Evolutionary conservation across 64 coral and sea anemone genomes (phyloP).

Genomic region (Actinia equina): DNA sequence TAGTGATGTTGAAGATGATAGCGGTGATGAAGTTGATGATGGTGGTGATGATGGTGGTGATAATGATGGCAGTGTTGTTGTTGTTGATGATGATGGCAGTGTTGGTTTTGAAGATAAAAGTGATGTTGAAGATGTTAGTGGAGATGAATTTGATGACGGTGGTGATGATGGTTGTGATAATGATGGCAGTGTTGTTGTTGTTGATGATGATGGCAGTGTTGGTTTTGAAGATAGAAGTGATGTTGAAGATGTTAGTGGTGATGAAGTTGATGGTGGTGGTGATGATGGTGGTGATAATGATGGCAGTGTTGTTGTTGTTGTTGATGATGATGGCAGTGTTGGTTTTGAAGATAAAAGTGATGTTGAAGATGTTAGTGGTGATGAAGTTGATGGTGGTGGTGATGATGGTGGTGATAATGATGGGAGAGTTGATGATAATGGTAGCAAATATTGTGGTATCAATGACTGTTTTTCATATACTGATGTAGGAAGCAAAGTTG

Average conservation of each 20-base stretch:
- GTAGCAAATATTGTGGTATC: background rate
- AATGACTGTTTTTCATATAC: background rate
- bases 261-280: background rate
- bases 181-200: background rate
- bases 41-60: background rate
- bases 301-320: background rate
- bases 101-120: background rate
- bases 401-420: background rate
- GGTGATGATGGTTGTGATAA: background rate
- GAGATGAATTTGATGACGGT: background rate
- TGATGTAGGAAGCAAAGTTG: background rate
- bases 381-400: background rate
- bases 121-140: background rate
- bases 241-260: background rate
- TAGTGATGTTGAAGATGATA: background rate
- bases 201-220: background rate
- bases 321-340: background rate
- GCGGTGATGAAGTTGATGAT: background rate
- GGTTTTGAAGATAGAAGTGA: background rate
- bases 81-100: background rate
- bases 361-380: background rate
- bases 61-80: background rate
- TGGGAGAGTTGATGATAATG: background rate
- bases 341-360: background rate
- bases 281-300: background rate